Conservation (phyloP, 1,140 invertebrate species). For the Phymastichus coffea region DNA sequence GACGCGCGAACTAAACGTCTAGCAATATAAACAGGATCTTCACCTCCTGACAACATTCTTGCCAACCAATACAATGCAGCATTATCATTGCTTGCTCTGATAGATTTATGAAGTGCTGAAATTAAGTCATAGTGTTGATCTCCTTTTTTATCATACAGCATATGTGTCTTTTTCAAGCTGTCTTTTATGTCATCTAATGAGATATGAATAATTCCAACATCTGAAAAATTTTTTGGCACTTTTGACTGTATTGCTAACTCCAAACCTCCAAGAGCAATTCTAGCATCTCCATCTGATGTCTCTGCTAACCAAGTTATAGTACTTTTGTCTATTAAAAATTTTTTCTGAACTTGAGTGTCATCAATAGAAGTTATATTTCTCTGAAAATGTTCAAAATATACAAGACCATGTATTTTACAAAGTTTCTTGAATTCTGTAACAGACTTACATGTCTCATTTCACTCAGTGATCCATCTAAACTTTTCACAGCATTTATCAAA, state of each 20-base stretch:
- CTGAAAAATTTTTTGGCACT: slow-evolving; percentile 37
- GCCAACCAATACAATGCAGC: slow-evolving; percentile 83
- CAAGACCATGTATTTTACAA: neutral
- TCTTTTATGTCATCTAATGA: slow-evolving; percentile 67
- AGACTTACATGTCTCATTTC: neutral
- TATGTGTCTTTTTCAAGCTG: slow-evolving; percentile 65
- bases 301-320: slow-evolving; percentile 71
- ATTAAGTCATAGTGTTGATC: slow-evolving; percentile 84
- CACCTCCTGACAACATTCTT: slow-evolving; percentile 77
- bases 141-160: slow-evolving; percentile 77
- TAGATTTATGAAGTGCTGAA: slow-evolving; percentile 82
- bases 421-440: no score
- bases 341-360: neutral
- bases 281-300: slow-evolving; percentile 79
- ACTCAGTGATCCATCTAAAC: slow-evolving; percentile 39
- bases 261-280: slow-evolving; percentile 72
- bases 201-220: slow-evolving; percentile 45
- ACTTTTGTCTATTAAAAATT: slow-evolving; percentile 60
- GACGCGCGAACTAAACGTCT: slow-evolving; percentile 74
- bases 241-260: slow-evolving; percentile 68
- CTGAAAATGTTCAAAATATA: neutral
- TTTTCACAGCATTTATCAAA: slow-evolving; percentile 61
- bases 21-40: slow-evolving; percentile 81
- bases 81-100: slow-evolving; percentile 79
- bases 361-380: neutral